Base-by-base conservation (phyloP, 1,140 invertebrate species). In the Papilio polyxenes region DNA sequence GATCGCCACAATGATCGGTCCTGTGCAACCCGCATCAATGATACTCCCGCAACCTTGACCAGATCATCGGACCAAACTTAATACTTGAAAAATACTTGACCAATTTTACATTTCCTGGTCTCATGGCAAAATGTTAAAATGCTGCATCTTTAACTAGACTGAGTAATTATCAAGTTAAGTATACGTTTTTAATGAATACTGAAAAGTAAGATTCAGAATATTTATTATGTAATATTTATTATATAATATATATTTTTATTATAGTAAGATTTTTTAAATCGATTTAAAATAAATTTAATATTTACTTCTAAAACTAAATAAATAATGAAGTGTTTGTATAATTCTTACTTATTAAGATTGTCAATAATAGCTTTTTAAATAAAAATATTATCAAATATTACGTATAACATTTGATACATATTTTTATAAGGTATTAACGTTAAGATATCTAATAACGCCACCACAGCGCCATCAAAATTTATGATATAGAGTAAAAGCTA, bases 381-480 rank as follows among this genome's bases (percentile, higher is more conserved):
- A 69, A 4, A 11, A 37, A 13, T 69, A 40, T 69, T 31, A 31
- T 69, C 13, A 69, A 69, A 69, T 37, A 7, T 37, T 69, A 69
- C 31, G 23, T 69, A 69, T 62, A 20, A 62, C n/a, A 15, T 17
- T 9, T 65, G 20, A 69, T 69, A 69, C 31, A 37, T 10, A 69
- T 37, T 69, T 69, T 69, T 37, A 37, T 69, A 69, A 69, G 23
- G 31, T 69, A 69, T 69, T 13, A 69, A 23, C 65, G 65, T 69
- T 69, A 69, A 31, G 65, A 13, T 69, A 69, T 69, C 65, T 69
- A 69, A 69, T 69, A 69, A 37, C 65, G 65, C 65, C 65, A 69
- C 65, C 65, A 69, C 65, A 69, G 11, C 9, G 65, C 65, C 65
- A 69, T 69, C 11, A 69, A 69, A 69, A 69, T 69, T 69, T 69